A percentile compares a stretch with the other conserved stretches of the same genome.
Evolutionary conservation across 2,113 vertebrate genomes (phyloP).

Genomic region (Notothenia rossii): DNA sequence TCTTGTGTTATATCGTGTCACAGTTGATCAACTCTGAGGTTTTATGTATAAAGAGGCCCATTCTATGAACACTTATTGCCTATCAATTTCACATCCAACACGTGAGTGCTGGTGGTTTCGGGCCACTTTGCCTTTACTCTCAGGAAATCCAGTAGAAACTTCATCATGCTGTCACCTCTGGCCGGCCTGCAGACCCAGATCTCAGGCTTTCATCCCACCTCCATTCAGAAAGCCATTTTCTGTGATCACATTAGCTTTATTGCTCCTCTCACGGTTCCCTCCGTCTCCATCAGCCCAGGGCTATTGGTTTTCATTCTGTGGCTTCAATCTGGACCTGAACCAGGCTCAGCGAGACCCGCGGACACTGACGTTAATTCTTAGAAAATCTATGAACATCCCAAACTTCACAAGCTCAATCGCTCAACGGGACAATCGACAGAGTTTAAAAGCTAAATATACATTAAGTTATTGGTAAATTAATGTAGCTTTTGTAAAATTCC

Average conservation of each 20-base stretch:
- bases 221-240: constrained; percentile 82
- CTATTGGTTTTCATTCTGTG: constrained; percentile 79
- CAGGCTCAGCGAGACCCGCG: constrained; percentile 54
- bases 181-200: constrained; percentile 77
- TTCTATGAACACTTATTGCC: constrained; percentile 57
- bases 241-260: constrained; percentile 86
- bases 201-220: constrained; percentile 81
- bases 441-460: constrained; percentile 45
- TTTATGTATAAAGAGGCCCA: constrained; percentile 12
- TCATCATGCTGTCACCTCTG: constrained; percentile 82
- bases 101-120: constrained; percentile 60
- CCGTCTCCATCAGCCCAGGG: constrained; percentile 80
- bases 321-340: constrained; percentile 71
- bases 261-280: constrained; percentile 81
- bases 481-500: constrained; percentile 9
- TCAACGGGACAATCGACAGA: constrained; percentile 35
- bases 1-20: background rate
- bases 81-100: constrained; percentile 72
- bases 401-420: constrained; percentile 56
- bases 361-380: constrained; percentile 64
- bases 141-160: constrained; percentile 80
- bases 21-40: background rate
- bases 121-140: constrained; percentile 67
- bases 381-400: constrained; percentile 65
- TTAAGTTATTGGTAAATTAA: constrained; percentile 31